Evolutionary conservation across 2,113 vertebrate species (phyloP).

Genomic region (Cephalopholis sonnerati): DNA sequence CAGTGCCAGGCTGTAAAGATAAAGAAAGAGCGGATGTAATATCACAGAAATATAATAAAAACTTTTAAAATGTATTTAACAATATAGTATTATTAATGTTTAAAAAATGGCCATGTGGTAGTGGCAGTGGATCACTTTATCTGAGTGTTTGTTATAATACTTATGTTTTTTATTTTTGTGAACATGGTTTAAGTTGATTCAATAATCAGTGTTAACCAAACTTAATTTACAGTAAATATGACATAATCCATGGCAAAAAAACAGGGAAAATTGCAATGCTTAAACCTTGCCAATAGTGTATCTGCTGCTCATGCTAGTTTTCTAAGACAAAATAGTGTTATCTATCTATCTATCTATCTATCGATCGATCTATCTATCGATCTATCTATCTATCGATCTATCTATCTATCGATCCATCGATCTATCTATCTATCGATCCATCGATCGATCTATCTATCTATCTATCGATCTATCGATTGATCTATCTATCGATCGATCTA

Average conservation of each 20-base stretch:
- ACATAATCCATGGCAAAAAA: neutral
- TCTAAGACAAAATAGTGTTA: neutral
- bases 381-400: too few relatives aligned
- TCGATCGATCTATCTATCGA: too few relatives aligned
- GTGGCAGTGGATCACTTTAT: neutral
- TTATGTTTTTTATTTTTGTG: neutral
- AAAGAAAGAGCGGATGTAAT: neutral
- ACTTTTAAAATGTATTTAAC: neutral
- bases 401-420: too few relatives aligned
- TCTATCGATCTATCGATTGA: too few relatives aligned
- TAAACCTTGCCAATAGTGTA: neutral
- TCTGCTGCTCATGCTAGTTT: neutral
- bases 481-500: too few relatives aligned
- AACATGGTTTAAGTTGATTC: neutral
- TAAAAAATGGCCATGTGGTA: neutral
- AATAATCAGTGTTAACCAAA: neutral
- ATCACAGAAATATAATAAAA: neutral
- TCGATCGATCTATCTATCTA: too few relatives aligned
- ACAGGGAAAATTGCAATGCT: neutral
- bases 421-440: too few relatives aligned
- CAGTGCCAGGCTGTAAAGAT: slow-evolving; percentile 89
- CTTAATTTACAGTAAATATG: neutral
- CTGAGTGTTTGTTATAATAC: neutral
- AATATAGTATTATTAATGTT: neutral
- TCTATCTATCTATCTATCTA: too few relatives aligned